Evolutionary conservation across 2,113 vertebrate species (phyloP).

Genomic region (Gopherus evgoodei): DNA sequence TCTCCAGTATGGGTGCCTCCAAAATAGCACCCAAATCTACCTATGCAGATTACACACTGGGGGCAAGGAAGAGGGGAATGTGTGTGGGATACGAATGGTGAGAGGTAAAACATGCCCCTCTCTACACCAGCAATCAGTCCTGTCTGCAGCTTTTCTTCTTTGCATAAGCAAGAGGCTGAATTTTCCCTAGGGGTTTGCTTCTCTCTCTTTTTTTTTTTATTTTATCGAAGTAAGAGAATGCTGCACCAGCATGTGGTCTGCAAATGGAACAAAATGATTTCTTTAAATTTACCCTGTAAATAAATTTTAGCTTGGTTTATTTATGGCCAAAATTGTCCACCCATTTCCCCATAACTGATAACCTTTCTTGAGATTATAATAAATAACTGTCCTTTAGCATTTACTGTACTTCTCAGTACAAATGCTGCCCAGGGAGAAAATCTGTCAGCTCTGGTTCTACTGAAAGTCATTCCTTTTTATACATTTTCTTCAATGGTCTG

Average conservation of each 20-base stretch:
- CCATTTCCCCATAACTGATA: neutral
- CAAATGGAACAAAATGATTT: neutral
- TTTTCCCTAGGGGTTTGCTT: neutral
- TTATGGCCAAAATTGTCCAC: neutral
- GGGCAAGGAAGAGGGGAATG: neutral
- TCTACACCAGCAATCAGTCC: neutral
- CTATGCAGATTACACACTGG: neutral
- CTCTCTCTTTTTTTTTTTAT: neutral
- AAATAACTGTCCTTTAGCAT: neutral
- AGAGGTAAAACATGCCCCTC: neutral
- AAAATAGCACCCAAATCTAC: neutral
- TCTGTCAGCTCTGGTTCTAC: neutral
- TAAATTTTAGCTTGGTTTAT: neutral
- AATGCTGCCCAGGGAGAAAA: neutral
- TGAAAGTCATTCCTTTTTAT: neutral
- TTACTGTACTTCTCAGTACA: neutral
- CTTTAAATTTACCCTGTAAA: neutral
- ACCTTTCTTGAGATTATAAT: conserved; percentile 15
- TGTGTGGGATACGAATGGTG: neutral
- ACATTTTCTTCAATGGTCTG: neutral
- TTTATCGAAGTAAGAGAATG: neutral
- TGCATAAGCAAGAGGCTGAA: neutral
- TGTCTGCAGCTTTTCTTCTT: neutral
- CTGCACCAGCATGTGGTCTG: neutral
- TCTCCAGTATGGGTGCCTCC: neutral